Conservation (phyloP, 2,113 vertebrate species). For the Heterotis niloticus region DNA sequence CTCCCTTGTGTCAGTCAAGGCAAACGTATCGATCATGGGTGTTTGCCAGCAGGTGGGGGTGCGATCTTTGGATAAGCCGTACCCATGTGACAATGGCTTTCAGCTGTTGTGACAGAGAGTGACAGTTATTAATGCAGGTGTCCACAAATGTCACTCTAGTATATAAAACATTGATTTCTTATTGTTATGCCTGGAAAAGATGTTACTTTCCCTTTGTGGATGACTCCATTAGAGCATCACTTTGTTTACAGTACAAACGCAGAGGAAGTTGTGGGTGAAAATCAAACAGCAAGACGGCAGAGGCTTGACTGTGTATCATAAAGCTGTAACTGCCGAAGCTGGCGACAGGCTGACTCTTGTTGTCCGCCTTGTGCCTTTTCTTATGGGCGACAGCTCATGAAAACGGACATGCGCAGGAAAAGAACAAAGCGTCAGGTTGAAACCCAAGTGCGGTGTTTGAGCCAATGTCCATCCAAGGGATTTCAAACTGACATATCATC, state of each 20-base stretch:
- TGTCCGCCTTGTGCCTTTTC: neutral
- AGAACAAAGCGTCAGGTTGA: no score
- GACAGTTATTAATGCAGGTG: slow-evolving; percentile 3
- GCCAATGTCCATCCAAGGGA: no score
- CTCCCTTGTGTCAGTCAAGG: slow-evolving; percentile 22
- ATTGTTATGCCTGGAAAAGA: slow-evolving; percentile 3
- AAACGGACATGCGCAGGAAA: neutral
- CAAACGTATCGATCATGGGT: slow-evolving; percentile 31
- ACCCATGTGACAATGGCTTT: neutral
- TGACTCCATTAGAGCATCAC: neutral
- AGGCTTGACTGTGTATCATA: neutral
- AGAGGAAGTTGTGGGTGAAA: neutral
- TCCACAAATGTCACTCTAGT: slow-evolving; percentile 8
- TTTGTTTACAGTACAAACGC: neutral
- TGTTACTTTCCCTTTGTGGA: neutral
- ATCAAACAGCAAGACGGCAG: neutral
- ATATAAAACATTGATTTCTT: slow-evolving; percentile 22
- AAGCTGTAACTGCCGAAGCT: no score
- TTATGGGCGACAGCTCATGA: neutral
- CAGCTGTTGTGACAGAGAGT: neutral
- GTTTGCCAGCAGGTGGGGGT: neutral
- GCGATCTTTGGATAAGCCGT: neutral
- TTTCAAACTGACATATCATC: no score
- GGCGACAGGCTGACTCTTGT: neutral
- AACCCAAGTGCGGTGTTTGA: no score